Base-by-base conservation (phyloP, 2,888 invertebrate species). In the Tipula helvola region DNA sequence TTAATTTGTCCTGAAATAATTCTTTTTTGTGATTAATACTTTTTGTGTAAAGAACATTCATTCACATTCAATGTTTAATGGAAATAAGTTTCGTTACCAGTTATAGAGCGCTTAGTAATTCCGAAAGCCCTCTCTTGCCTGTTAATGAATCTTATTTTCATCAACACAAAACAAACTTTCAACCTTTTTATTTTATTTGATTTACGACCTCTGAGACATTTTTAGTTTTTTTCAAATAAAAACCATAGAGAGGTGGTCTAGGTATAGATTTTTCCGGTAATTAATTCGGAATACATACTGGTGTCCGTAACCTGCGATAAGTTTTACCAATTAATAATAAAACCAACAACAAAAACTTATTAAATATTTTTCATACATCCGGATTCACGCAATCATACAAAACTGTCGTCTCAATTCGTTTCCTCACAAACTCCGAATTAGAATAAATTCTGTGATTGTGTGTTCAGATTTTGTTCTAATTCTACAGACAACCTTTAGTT, bases 21-120 rank as follows among this genome's bases (percentile, higher is more conserved):
- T 89, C 89, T 89, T 88, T 86, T 87, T 88, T 89, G 89, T 89
- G 89, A 89, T 89, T 89, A 89, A 89, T 89, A 89, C 87, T 89
- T 89, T 89, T 89, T 88, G 88, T 88, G 88, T 88, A 87, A 87
- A 87, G 39, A 52, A 86, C 52, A 89, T 88, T 89, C 89, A 89
- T 89, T 88, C 89, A 88, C 88, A 88, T 86, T 88, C 89, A 88
- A 71, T 71, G 71, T 71, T 71, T 71, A 71, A 12, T 28, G 71
- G 71, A 71, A 71, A 71, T 71, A 71, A 71, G 28, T 28, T 71
- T 71, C 71, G 71, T 18, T 10, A 71, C 71, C 28, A 71, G 52
- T 2, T 10, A 3, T 41, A 10, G 3, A 28, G 71, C 18, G 71
- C 71, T 18, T 18, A 3, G 4, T 52, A 2, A 71, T 71, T 28